Percentiles rank a stretch among this genome's conserved stretches.
Evolutionary conservation across 2,113 vertebrate genomes (phyloP).

Genomic region (Mustelus asterias): DNA sequence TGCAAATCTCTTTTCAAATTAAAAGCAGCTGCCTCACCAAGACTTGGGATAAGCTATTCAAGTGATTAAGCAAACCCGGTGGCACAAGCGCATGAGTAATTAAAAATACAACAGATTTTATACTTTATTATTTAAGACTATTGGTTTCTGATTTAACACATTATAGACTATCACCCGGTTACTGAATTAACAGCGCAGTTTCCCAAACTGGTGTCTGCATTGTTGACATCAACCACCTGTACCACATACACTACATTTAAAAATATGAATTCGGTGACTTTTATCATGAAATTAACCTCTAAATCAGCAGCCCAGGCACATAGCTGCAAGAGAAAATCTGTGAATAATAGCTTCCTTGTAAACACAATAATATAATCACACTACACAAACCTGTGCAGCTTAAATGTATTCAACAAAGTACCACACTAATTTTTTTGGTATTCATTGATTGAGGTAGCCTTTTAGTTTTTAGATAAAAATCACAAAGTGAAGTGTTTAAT

Average conservation of each 20-base stretch:
- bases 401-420: neutral
- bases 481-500: neutral
- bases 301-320: constrained; percentile 13
- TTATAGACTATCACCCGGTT: neutral
- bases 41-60: neutral
- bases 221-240: constrained; percentile 8
- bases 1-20: constrained; percentile 52
- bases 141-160: neutral
- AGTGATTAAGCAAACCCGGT: constrained; percentile 17
- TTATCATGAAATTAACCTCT: constrained; percentile 13
- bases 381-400: neutral
- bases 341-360: neutral
- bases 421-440: neutral
- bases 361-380: constrained; percentile 8
- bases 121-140: neutral
- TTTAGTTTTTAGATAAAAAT: neutral
- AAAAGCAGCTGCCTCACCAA: constrained; percentile 44
- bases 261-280: neutral
- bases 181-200: neutral
- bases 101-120: neutral
- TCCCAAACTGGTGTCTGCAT: neutral
- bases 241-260: neutral
- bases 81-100: neutral
- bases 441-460: neutral
- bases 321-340: neutral